Percentiles rank a stretch among this genome's conserved stretches.
Conservation (phyloP, 2,888 invertebrate genomes). For the Tyria jacobaeae region DNA sequence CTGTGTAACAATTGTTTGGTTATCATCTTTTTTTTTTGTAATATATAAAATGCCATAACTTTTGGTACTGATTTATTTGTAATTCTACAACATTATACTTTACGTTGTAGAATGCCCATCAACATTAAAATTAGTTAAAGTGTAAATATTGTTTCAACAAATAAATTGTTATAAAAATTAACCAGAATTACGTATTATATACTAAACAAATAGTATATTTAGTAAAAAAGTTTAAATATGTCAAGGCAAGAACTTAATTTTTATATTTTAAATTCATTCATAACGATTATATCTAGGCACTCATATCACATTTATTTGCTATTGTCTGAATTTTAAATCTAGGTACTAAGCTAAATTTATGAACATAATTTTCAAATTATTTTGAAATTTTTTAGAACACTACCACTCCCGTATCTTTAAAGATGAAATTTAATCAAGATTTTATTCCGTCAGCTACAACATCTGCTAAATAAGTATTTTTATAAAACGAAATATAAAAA, state of each 20-base stretch:
- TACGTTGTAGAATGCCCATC: slow-evolving; percentile 30
- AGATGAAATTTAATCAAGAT: not conserved
- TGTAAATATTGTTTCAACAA: not conserved
- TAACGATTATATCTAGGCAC: slow-evolving; percentile 34
- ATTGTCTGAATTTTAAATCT: slow-evolving; percentile 36
- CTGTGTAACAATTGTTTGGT: not conserved
- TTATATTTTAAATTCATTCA: slow-evolving; percentile 24
- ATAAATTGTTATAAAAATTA: slow-evolving; percentile 11
- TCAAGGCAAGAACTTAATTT: slow-evolving; percentile 38
- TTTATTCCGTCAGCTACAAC: too few relatives aligned
- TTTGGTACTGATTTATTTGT: not conserved
- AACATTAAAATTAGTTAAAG: slow-evolving; percentile 7
- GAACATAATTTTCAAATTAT: not conserved
- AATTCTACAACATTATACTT: not conserved
- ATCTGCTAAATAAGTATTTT: not conserved
- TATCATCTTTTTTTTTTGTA: not conserved
- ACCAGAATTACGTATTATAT: slow-evolving; percentile 8
- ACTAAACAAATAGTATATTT: slow-evolving; percentile 22
- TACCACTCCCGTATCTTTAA: not conserved
- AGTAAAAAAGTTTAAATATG: slow-evolving; percentile 11
- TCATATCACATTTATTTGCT: slow-evolving; percentile 36
- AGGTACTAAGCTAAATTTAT: slow-evolving; percentile 23
- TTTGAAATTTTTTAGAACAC: not conserved
- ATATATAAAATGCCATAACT: not conserved
- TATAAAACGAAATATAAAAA: not conserved